A percentile compares a stretch with the other conserved stretches of the same genome.
These are phyloP conservation scores for Eolophus roseicapilla DNA, from an alignment of 2,113 vertebrate species.

Conservation along the genomic window DNA sequence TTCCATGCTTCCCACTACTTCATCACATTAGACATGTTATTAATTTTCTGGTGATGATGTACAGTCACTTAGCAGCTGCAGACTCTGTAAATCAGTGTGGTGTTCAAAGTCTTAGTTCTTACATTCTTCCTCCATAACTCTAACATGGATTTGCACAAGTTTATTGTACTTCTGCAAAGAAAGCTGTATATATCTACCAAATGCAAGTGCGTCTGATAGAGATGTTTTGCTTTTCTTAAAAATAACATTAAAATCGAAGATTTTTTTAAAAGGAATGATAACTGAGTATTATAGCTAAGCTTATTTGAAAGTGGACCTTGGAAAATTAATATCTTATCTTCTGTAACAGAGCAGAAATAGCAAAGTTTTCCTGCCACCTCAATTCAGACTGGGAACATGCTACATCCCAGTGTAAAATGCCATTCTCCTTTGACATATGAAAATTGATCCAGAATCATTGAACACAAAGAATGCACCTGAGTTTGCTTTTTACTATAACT, in stretches of 20 bases:
- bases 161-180: background rate
- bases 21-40: background rate
- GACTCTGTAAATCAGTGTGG: background rate
- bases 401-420: background rate
- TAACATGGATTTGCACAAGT: background rate
- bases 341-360: background rate
- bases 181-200: background rate
- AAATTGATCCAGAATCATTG: background rate
- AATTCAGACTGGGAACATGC: background rate
- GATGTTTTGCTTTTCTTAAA: background rate
- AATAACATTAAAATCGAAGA: background rate
- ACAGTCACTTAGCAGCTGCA: background rate
- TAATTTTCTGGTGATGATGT: background rate
- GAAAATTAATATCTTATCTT: background rate
- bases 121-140: background rate
- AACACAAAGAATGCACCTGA: background rate
- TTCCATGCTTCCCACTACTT: background rate
- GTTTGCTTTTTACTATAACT: conserved; percentile 6
- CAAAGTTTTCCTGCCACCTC: background rate
- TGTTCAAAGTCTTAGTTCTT: background rate
- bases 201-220: background rate
- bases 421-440: background rate
- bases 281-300: background rate
- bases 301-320: background rate
- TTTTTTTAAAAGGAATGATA: background rate